Evolutionary conservation across 2,888 invertebrate genomes (phyloP).

Genomic region (Steinernema scapterisci): DNA sequence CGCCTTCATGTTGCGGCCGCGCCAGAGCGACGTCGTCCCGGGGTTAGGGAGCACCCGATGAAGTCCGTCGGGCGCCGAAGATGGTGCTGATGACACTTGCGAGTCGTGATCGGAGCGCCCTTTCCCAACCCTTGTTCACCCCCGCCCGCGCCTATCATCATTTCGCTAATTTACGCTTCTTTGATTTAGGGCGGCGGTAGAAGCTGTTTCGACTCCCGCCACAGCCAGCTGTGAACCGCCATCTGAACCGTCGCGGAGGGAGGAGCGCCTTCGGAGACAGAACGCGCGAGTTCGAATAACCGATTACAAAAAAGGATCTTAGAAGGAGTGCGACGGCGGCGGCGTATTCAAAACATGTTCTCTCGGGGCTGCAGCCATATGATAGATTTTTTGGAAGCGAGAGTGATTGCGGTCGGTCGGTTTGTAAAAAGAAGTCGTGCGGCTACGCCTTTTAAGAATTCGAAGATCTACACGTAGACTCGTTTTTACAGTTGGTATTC

Average conservation of each 20-base stretch:
- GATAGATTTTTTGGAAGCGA: conserved; percentile 8
- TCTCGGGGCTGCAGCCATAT: not conserved
- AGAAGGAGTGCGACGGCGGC: not conserved
- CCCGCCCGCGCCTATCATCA: conserved; percentile 11
- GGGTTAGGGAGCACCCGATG: not conserved
- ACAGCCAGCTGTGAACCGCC: not conserved
- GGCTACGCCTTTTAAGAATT: conserved; percentile 1
- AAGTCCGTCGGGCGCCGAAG: conserved; percentile 17
- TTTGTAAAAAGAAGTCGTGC: not conserved
- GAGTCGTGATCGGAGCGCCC: not conserved
- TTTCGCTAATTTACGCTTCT: conserved; percentile 17
- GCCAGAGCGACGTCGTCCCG: conserved; percentile 10
- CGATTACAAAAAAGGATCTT: not conserved
- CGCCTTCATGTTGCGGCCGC: conserved; percentile 12
- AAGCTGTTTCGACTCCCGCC: conserved; percentile 2
- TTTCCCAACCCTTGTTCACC: conserved; percentile 14
- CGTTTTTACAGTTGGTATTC: not conserved
- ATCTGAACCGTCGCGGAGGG: not conserved
- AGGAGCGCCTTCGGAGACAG: not conserved
- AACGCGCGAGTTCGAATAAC: not conserved
- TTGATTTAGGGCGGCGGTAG: not conserved
- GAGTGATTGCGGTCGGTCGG: not conserved
- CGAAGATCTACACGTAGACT: conserved; percentile 13
- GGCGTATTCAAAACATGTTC: conserved; percentile 4
- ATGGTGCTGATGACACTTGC: conserved; percentile 18